Conservation (phyloP, 2,113 vertebrate species). For the Mastomys coucha region DNA sequence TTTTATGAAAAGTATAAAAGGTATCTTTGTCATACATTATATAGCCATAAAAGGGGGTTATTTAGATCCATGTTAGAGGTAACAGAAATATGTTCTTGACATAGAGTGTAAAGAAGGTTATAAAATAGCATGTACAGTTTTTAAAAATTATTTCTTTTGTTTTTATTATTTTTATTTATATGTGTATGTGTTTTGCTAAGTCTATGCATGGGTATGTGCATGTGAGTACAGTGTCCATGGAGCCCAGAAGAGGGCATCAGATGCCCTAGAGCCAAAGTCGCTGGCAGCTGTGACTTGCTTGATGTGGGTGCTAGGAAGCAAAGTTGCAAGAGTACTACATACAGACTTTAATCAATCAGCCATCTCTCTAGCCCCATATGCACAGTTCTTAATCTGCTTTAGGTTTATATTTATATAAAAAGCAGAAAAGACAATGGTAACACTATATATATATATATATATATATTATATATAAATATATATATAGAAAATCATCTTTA, state of each 20-base stretch:
- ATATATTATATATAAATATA: not conserved
- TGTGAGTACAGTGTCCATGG: not conserved
- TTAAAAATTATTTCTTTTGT: not conserved
- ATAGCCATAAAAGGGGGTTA: constrained; percentile 31
- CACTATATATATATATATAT: not conserved
- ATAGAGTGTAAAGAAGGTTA: constrained; percentile 56
- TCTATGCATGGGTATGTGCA: not conserved
- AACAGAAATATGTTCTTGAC: constrained; percentile 40
- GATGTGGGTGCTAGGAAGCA: not conserved
- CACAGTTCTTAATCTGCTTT: constrained; percentile 4
- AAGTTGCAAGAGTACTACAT: not conserved
- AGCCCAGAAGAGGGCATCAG: not conserved
- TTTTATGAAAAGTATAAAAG: constrained; percentile 55
- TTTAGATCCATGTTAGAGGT: constrained; percentile 40
- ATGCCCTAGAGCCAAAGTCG: not conserved
- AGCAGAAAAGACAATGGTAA: constrained; percentile 3
- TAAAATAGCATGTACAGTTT: constrained; percentile 40
- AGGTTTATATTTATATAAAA: constrained; percentile 65
- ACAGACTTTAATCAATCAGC: not conserved
- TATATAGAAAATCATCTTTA: constrained; percentile 46
- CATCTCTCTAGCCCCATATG: not conserved
- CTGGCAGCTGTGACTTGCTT: not conserved
- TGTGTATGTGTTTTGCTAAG: not conserved
- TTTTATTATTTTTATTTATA: constrained; percentile 3
- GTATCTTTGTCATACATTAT: constrained; percentile 47